phyloP scores from a whole-genome alignment of 2,113 vertebrate species.

The Centrocercus urophasianus region DNA sequence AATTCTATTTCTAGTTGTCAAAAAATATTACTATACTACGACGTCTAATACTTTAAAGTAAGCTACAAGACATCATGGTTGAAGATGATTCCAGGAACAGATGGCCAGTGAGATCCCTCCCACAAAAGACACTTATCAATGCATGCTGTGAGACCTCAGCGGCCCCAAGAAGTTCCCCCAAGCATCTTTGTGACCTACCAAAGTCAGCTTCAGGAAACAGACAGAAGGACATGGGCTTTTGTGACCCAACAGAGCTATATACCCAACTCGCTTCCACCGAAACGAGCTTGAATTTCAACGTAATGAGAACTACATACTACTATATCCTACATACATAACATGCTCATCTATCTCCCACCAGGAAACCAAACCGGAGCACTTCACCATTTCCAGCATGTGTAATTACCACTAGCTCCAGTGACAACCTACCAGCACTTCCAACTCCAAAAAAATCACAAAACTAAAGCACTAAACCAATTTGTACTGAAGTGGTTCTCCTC shows the following conservation, averaged over 20 bases:
- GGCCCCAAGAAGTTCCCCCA: background rate
- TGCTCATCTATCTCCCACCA: background rate
- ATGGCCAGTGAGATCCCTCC: background rate
- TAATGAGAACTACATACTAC: background rate
- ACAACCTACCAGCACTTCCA: background rate
- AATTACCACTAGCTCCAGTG: background rate
- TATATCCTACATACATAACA: background rate
- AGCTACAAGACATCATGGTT: background rate
- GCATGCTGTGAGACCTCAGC: background rate
- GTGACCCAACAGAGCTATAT: background rate
- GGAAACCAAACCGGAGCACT: background rate
- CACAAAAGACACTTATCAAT: background rate
- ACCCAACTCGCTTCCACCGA: background rate
- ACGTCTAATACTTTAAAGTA: background rate
- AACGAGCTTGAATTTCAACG: background rate
- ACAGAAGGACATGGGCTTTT: background rate
- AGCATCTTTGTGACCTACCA: background rate
- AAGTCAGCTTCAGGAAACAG: background rate
- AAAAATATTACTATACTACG: background rate
- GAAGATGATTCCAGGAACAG: background rate
- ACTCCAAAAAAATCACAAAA: background rate
- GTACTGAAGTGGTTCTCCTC: background rate
- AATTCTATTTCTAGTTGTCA: background rate
- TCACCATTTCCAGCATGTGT: background rate
- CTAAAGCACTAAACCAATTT: background rate